Base-by-base conservation (phyloP, 2,888 invertebrate species). In the Mechanitis messenoides region DNA sequence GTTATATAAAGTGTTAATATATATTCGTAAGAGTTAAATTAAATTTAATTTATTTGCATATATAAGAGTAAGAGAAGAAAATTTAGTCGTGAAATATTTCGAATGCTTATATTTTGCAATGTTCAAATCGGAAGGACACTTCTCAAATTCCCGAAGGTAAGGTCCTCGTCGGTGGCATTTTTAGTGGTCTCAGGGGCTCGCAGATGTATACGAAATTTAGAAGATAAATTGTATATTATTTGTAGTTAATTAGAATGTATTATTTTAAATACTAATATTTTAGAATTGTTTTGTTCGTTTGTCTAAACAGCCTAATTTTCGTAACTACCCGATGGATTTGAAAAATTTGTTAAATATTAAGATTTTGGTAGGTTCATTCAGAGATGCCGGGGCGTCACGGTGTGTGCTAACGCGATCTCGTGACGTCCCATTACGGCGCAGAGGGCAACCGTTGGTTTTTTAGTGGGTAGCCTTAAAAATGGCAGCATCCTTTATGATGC, bases 111-210 rank as follows among this genome's bases (percentile, higher is more conserved):
- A 50, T 50, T 50, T 50, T 31, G 31, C 28, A 31, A 50, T 50
- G 28, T 50, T 31, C 3, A 31, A 50, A 50, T 31, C 9, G 50
- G 50, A 50, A 31, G 31, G 31, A 50, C 50, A 50, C 31, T 42
- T 31, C 31, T 3, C 31, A 31, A 50, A 50, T 7, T 9, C 50
- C 50, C 50, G 31, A 50, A 50, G 50, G 50, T 50, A 33, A 33
- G 33, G 46, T 33, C 11, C 42, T 46, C 46, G 31, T 55, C 45
- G 38, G 55, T 56, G 63, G 58, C 63, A 55, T 53, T 63, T 63
- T 63, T 45, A 60, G 46, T 45, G 55, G 20, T 50, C 63, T n/a
- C 57, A 3, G 6, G 60, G 50, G 60, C 47, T 9, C 55, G 11
- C 57, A 54, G 47, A 57, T n/a, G 42, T 45, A 55, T 57, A 55